A percentile compares a stretch with the other conserved stretches of the same genome.
These are phyloP conservation scores for Hecatera dysodea DNA, from an alignment of 2,888 invertebrate species.

Conservation along the genomic window DNA sequence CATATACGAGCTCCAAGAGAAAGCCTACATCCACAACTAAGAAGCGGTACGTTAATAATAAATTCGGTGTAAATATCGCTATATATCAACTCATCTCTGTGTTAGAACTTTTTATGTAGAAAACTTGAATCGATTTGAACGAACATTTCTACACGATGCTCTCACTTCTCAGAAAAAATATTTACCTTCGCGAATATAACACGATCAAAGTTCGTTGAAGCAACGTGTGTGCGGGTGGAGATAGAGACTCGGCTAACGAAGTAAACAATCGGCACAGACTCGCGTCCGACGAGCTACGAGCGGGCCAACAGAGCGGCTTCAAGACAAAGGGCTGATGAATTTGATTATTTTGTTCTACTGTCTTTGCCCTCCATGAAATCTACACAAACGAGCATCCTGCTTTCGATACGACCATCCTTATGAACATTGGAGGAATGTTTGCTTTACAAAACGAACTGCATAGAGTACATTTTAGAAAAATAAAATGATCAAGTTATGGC, in stretches of 20 bases:
- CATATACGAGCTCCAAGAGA: constrained; percentile 74
- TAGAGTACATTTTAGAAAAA: constrained; percentile 4
- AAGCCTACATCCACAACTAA: constrained; percentile 77
- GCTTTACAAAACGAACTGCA: background rate
- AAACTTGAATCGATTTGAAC: constrained; percentile 41
- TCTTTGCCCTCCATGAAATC: constrained; percentile 74
- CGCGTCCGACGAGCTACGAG: constrained; percentile 80
- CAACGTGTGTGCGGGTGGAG: constrained; percentile 78
- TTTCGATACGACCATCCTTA: constrained; percentile 8
- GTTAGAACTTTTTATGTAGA: constrained; percentile 34
- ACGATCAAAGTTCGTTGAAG: constrained; percentile 80
- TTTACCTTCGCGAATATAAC: constrained; percentile 71
- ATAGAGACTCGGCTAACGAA: constrained; percentile 86
- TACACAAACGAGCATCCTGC: constrained; percentile 70
- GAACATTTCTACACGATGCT: constrained; percentile 42
- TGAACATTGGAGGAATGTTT: constrained; percentile 3
- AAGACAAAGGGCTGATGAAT: constrained; percentile 86
- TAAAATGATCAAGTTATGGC: background rate
- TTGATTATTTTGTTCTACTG: constrained; percentile 83
- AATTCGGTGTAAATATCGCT: constrained; percentile 61
- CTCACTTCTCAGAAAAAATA: constrained; percentile 64
- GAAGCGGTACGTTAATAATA: constrained; percentile 70
- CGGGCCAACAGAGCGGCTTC: constrained; percentile 76
- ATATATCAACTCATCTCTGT: constrained; percentile 42
- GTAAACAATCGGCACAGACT: constrained; percentile 87